Conservation (phyloP, 2,888 invertebrate genomes). For the Lasioglossum leucozonium region DNA sequence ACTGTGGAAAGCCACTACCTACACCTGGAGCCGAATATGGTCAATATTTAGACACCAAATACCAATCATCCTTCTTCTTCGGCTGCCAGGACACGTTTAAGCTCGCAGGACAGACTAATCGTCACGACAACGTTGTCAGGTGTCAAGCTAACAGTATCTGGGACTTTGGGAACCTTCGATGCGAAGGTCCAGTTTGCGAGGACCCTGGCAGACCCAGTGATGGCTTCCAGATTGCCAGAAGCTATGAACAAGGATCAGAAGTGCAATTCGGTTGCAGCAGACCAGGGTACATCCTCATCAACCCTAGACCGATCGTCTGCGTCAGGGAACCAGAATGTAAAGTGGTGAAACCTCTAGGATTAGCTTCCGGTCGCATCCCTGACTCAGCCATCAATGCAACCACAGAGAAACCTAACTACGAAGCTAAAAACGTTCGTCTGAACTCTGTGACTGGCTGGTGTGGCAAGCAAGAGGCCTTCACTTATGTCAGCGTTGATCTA, state of each 20-base stretch:
- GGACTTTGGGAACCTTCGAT: conserved; percentile 98
- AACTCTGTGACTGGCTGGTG: conserved; percentile 98
- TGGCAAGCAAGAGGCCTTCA: conserved; percentile 98
- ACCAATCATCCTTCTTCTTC: conserved; percentile 97
- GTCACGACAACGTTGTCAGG: conserved; percentile 95
- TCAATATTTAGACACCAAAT: conserved; percentile 93
- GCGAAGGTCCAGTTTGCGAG: conserved; percentile 98
- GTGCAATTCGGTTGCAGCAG: conserved; percentile 95
- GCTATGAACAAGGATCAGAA: conserved; percentile 95
- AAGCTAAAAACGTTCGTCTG: conserved; percentile 94
- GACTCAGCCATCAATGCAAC: conserved; percentile 98
- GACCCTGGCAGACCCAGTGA: conserved; percentile 98
- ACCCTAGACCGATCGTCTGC: conserved; percentile 95
- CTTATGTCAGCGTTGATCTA: conserved; percentile 97
- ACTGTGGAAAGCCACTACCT: conserved; percentile 96
- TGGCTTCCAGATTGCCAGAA: conserved; percentile 93
- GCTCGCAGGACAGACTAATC: conserved; percentile 95
- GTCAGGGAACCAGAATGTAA: conserved; percentile 97
- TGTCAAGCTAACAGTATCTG: conserved; percentile 97
- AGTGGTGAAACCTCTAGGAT: conserved; percentile 95
- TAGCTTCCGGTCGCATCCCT: conserved; percentile 96
- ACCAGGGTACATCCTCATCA: conserved; percentile 96
- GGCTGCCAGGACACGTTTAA: conserved; percentile 98
- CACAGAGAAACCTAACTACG: conserved; percentile 96
- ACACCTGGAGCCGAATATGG: conserved; percentile 98